Conservation (phyloP, 2,888 invertebrate species). For the Electrophaes corylata region DNA sequence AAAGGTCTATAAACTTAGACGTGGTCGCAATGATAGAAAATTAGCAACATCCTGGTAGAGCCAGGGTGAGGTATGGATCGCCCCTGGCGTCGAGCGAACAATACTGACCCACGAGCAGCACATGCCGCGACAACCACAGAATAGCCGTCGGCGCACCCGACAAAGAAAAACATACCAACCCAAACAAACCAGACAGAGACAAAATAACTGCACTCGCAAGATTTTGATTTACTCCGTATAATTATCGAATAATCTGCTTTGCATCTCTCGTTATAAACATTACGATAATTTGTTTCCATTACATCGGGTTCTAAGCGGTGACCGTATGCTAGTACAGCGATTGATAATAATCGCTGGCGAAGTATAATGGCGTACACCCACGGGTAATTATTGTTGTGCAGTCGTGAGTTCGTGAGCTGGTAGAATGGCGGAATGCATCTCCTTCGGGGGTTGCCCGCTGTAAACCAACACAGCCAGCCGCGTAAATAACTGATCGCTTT, state of each 20-base stretch:
- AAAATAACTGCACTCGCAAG: slow-evolving; percentile 58
- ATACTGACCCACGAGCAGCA: slow-evolving; percentile 62
- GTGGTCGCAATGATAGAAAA: slow-evolving; percentile 82
- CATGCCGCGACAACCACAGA: slow-evolving; percentile 60
- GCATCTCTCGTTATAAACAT: slow-evolving; percentile 82
- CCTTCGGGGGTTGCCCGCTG: slow-evolving; percentile 83
- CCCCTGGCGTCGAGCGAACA: slow-evolving; percentile 70
- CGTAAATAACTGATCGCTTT: slow-evolving; percentile 82
- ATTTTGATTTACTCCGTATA: slow-evolving; percentile 81
- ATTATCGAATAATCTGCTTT: slow-evolving; percentile 83
- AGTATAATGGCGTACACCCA: slow-evolving; percentile 85
- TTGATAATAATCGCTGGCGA: slow-evolving; percentile 84
- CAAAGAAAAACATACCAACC: slow-evolving; percentile 50
- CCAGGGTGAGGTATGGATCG: slow-evolving; percentile 77
- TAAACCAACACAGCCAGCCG: slow-evolving; percentile 78
- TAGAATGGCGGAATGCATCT: slow-evolving; percentile 83
- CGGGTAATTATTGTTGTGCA: slow-evolving; percentile 84
- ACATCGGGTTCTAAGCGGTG: slow-evolving; percentile 80
- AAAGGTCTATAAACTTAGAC: slow-evolving; percentile 75
- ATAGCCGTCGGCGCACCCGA: slow-evolving; percentile 59
- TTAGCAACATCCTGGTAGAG: slow-evolving; percentile 81
- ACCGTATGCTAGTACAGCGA: slow-evolving; percentile 80
- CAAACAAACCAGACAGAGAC: slow-evolving; percentile 54
- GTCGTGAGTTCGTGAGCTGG: slow-evolving; percentile 83
- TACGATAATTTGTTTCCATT: slow-evolving; percentile 83